phyloP scores from a whole-genome alignment of 2,113 vertebrate genomes.

The Zootoca vivipara region DNA sequence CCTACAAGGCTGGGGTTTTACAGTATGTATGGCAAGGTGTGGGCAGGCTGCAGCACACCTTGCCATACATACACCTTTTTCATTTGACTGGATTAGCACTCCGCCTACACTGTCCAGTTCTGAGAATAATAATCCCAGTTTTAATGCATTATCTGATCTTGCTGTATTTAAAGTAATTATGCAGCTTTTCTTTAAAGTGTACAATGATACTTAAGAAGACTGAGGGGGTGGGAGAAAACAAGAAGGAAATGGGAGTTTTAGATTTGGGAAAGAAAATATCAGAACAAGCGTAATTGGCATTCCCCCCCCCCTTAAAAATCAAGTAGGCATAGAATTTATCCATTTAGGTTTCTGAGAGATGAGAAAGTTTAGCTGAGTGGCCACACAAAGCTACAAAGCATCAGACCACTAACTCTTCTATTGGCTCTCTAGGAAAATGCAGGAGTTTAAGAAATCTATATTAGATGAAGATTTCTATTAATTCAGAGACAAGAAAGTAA shows the following conservation, averaged over 20 bases:
- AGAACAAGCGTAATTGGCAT: conserved; percentile 39
- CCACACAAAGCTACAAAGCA: background rate
- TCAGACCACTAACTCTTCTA: background rate
- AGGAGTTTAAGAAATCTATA: conserved; percentile 27
- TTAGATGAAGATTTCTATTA: conserved; percentile 15
- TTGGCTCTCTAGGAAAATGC: background rate
- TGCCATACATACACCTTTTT: no score
- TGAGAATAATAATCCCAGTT: conserved; percentile 25
- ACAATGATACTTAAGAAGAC: conserved; percentile 33
- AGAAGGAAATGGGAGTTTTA: conserved; percentile 29
- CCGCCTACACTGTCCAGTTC: background rate
- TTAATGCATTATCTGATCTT: conserved; percentile 20
- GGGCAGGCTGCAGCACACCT: background rate
- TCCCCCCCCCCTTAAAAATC: conserved; percentile 38
- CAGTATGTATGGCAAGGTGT: background rate
- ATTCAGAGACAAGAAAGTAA: conserved; percentile 24
- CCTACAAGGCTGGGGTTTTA: background rate
- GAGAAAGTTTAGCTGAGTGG: conserved; percentile 33
- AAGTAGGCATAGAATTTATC: conserved; percentile 35
- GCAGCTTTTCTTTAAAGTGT: conserved; percentile 35
- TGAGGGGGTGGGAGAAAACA: background rate
- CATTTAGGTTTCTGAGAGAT: background rate
- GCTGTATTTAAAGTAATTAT: conserved; percentile 33
- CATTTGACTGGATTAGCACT: conserved; percentile 5
- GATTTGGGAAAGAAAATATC: conserved; percentile 38